phyloP scores from a whole-genome alignment of 2,113 vertebrate genomes.

The Paratilapia polleni region DNA sequence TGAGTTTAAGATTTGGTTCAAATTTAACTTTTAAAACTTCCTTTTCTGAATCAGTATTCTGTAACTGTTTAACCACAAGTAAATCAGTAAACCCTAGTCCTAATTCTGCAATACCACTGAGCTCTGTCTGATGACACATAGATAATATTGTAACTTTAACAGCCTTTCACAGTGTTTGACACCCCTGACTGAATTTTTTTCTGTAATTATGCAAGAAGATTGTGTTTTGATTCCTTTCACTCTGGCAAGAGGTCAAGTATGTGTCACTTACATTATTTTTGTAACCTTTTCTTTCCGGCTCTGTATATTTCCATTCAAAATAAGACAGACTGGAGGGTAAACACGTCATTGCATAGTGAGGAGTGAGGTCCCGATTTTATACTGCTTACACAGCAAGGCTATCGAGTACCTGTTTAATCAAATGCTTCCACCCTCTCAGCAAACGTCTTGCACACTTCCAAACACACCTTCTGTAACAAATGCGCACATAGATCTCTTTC shows the following conservation, averaged over 20 bases:
- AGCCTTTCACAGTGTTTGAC: not conserved
- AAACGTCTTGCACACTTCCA: slow-evolving; percentile 34
- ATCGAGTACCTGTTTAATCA: slow-evolving; percentile 31
- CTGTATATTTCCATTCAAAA: slow-evolving; percentile 46
- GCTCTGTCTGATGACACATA: not conserved
- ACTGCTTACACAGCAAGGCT: not conserved
- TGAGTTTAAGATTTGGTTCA: too few relatives aligned
- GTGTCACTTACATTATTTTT: not conserved
- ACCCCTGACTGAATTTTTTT: not conserved
- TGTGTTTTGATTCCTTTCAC: not conserved
- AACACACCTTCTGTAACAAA: slow-evolving; percentile 33
- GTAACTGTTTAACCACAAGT: not conserved
- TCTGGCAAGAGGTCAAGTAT: not conserved
- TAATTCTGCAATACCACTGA: not conserved
- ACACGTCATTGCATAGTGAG: slow-evolving; percentile 10
- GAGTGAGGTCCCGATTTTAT: not conserved
- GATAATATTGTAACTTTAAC: not conserved
- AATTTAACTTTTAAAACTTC: too few relatives aligned
- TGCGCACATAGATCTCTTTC: not conserved
- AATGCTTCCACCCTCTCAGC: slow-evolving; percentile 53
- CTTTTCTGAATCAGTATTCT: not conserved
- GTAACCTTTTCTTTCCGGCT: not conserved
- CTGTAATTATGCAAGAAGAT: not conserved
- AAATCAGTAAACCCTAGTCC: not conserved
- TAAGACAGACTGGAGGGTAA: not conserved